phyloP scores from a whole-genome alignment of 2,797 vertebrate species.

The Channallabes apus region DNA sequence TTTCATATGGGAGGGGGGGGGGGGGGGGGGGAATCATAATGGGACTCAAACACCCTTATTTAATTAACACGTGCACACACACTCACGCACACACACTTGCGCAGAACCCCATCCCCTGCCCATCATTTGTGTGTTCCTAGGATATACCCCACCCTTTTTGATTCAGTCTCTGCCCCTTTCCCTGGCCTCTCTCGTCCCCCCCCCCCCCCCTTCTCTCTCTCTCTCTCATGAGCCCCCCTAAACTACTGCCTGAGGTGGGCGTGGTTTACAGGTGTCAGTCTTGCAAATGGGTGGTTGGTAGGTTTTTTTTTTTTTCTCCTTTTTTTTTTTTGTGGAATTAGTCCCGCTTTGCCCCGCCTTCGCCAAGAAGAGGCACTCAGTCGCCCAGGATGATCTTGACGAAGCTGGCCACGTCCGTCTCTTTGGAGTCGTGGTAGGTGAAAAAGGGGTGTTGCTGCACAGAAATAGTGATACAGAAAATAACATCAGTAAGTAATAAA shows the following conservation, averaged over 20 bases:
- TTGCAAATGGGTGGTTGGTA: slow-evolving; percentile 44
- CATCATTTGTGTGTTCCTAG: slow-evolving; percentile 36
- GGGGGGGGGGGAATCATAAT: slow-evolving; percentile 8
- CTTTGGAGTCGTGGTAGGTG: slow-evolving; percentile 91
- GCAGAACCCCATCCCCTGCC: slow-evolving; percentile 35
- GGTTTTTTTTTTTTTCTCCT: slow-evolving; percentile 33
- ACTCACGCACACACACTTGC: slow-evolving; percentile 17
- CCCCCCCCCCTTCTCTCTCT: background rate
- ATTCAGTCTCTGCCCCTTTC: slow-evolving; percentile 33
- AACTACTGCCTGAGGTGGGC: slow-evolving; percentile 46
- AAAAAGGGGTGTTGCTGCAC: slow-evolving; percentile 92
- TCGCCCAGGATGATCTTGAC: slow-evolving; percentile 92
- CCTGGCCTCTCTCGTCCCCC: too few relatives aligned
- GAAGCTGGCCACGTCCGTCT: slow-evolving; percentile 94
- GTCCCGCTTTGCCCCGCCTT: slow-evolving; percentile 45
- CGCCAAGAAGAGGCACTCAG: slow-evolving; percentile 67
- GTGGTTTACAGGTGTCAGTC: slow-evolving; percentile 59
- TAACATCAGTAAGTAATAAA: background rate
- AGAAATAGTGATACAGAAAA: slow-evolving; percentile 19
- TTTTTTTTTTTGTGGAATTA: slow-evolving; percentile 53
- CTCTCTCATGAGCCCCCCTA: slow-evolving; percentile 7
- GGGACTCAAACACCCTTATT: slow-evolving; percentile 45
- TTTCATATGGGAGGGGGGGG: background rate
- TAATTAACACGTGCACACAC: slow-evolving; percentile 20
- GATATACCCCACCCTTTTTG: slow-evolving; percentile 40